Percentiles rank a stretch among this genome's conserved stretches.
Evolutionary conservation across 1,140 invertebrate genomes (phyloP).

Genomic region (Eriosoma lanigerum): DNA sequence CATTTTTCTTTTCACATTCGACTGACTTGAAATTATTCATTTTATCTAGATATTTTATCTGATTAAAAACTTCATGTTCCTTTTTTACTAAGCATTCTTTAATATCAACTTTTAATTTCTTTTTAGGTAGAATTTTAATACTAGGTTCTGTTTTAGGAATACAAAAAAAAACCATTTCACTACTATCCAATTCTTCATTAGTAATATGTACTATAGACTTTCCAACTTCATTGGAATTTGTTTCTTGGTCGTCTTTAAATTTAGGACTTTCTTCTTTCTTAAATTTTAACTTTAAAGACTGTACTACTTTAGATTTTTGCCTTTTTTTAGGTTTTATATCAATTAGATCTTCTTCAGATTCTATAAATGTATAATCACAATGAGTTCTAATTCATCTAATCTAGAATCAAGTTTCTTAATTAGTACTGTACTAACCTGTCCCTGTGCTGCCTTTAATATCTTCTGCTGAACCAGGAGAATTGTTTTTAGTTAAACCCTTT

Average conservation of each 20-base stretch:
- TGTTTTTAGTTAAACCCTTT: slow-evolving; percentile 34
- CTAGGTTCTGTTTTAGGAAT: slow-evolving; percentile 39
- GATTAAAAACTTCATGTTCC: neutral
- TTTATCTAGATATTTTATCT: neutral
- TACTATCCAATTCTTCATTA: slow-evolving; percentile 35
- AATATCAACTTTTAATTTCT: slow-evolving; percentile 21
- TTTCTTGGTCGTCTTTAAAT: slow-evolving; percentile 38
- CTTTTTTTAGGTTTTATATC: slow-evolving; percentile 39
- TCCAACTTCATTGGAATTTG: neutral
- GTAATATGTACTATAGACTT: slow-evolving; percentile 47
- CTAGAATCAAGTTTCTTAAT: neutral
- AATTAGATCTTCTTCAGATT: slow-evolving; percentile 46
- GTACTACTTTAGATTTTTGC: slow-evolving; percentile 46
- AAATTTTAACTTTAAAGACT: slow-evolving; percentile 45
- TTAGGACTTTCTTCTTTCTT: slow-evolving; percentile 41
- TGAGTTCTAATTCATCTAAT: too few relatives aligned
- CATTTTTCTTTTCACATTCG: neutral
- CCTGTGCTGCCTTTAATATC: slow-evolving; percentile 46
- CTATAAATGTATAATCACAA: slow-evolving; percentile 1
- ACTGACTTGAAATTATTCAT: neutral
- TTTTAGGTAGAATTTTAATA: slow-evolving; percentile 19
- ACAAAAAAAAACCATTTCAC: slow-evolving; percentile 47
- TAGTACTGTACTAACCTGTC: slow-evolving; percentile 5
- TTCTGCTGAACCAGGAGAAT: slow-evolving; percentile 41
- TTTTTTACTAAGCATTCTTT: neutral